A percentile compares a stretch with the other conserved stretches of the same genome.
Conservation (phyloP, 2,113 vertebrate genomes). For the Rostratula benghalensis region DNA sequence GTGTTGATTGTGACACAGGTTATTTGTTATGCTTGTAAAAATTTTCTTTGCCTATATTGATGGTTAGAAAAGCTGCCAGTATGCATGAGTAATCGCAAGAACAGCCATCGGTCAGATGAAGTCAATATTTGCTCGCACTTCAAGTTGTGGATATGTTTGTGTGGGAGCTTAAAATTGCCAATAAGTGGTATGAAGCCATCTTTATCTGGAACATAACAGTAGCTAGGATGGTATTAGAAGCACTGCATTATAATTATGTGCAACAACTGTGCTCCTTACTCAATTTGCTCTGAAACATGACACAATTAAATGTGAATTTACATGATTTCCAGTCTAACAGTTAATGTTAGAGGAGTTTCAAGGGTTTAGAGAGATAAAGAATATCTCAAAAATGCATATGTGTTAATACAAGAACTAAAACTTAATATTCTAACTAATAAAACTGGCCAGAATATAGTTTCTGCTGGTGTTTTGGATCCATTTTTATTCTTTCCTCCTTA, state of each 20-base stretch:
- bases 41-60: not conserved
- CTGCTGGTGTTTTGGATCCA: not conserved
- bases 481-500: not conserved
- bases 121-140: constrained; percentile 22
- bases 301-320: not conserved
- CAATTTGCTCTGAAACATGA: not conserved
- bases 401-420: not conserved
- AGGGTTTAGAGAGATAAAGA: not conserved
- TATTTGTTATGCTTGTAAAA: constrained; percentile 19
- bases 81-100: not conserved
- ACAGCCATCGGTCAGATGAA: not conserved
- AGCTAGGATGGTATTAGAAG: not conserved
- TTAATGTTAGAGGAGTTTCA: not conserved
- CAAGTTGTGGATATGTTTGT: not conserved
- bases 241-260: not conserved
- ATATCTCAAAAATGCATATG: rapidly evolving
- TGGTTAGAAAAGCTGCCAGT: not conserved
- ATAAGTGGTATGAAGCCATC: not conserved
- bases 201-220: not conserved
- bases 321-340: not conserved
- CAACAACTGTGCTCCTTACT: not conserved
- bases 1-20: not conserved
- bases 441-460: not conserved
- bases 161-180: not conserved
- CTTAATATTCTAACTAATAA: not conserved